A percentile compares a stretch with the other conserved stretches of the same genome.
Conservation (phyloP, 2,888 invertebrate species). For the Syrista parreyssii region DNA sequence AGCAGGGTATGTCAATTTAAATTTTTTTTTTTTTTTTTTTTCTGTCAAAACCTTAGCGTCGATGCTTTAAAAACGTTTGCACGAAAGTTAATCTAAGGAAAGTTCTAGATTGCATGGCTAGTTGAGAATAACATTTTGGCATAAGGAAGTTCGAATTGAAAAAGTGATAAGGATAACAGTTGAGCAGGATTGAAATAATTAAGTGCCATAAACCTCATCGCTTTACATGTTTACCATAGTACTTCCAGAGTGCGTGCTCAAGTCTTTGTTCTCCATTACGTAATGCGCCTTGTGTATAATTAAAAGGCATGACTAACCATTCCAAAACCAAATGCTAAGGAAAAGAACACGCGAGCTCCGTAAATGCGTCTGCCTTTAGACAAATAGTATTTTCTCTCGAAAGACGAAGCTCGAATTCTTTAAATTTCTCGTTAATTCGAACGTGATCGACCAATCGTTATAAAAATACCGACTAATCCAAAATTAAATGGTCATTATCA, state of each 20-base stretch:
- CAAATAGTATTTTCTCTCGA: not conserved
- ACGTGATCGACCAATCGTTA: too few relatives aligned
- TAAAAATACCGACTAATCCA: not conserved
- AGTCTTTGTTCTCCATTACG: not conserved
- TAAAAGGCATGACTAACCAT: not conserved
- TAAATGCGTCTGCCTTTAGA: not conserved
- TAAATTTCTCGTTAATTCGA: not conserved
- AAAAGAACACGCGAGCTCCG: not conserved
- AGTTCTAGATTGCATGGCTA: too few relatives aligned
- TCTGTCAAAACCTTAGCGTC: not conserved
- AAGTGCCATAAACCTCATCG: not conserved
- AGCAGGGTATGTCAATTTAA: not conserved
- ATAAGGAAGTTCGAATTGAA: not conserved
- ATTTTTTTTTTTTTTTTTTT: not conserved
- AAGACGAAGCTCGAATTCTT: not conserved
- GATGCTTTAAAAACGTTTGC: not conserved
- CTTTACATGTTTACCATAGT: not conserved
- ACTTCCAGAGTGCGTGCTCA: not conserved
- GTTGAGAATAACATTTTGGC: not conserved
- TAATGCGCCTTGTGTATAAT: not conserved
- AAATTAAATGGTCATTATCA: not conserved
- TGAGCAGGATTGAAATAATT: not conserved
- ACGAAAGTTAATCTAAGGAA: not conserved
- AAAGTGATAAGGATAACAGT: not conserved
- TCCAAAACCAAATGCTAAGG: not conserved